Evolutionary conservation across 1,140 invertebrate species (phyloP).

Genomic region (Dreissena polymorpha): DNA sequence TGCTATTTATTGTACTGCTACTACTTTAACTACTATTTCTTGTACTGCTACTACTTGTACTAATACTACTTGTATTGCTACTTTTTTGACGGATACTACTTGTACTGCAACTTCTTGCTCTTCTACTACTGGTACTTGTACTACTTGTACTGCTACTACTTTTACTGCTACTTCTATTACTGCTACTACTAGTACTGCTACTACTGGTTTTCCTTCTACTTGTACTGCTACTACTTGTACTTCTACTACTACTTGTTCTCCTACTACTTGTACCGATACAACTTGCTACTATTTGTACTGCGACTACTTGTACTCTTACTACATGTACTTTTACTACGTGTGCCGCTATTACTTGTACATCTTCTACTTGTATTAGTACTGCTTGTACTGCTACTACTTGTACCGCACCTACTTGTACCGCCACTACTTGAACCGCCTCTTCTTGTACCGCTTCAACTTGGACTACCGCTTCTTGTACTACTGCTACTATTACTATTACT

Average conservation of each 20-base stretch:
- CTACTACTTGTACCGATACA: constrained; percentile 16
- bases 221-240: constrained; percentile 7
- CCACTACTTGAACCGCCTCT: not conserved
- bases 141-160: constrained; percentile 18
- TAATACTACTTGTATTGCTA: constrained; percentile 8
- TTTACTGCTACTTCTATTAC: constrained; percentile 8
- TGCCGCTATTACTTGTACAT: constrained; percentile 16
- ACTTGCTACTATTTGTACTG: not conserved
- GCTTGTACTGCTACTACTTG: constrained; percentile 5
- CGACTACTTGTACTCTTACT: constrained; percentile 13
- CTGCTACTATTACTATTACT: constrained; percentile 4
- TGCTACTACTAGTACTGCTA: constrained; percentile 1
- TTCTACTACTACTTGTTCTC: constrained; percentile 13
- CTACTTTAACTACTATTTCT: not conserved
- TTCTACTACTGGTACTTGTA: constrained; percentile 17
- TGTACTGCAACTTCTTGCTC: not conserved
- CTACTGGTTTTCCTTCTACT: constrained; percentile 1
- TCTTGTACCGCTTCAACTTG: not conserved
- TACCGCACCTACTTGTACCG: constrained; percentile 1
- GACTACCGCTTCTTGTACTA: not conserved
- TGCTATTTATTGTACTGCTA: not conserved
- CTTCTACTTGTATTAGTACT: constrained; percentile 4
- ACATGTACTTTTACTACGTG: not conserved
- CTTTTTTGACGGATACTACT: constrained; percentile 8
- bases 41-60: constrained; percentile 15